Percentiles rank a stretch among this genome's conserved stretches.
Conservation (phyloP, 2,888 invertebrate species). For the Hymenopus coronatus region DNA sequence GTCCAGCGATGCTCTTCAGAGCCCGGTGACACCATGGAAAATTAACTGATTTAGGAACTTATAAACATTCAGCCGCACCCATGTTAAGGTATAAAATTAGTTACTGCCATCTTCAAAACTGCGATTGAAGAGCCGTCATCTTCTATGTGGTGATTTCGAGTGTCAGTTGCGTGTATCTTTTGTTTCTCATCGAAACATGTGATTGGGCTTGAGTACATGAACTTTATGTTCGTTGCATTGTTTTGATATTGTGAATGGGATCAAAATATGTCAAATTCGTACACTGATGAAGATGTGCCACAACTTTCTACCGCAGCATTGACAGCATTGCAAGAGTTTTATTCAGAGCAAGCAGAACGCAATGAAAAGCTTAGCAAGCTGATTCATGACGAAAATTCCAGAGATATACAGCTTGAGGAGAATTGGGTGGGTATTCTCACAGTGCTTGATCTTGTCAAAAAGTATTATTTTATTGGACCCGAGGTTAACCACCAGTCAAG, state of each 20-base stretch:
- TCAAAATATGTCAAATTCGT: neutral
- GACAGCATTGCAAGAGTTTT: conserved; percentile 73
- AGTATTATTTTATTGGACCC: too few relatives aligned
- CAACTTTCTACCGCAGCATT: conserved; percentile 68
- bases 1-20: conserved; percentile 2
- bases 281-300: conserved; percentile 59
- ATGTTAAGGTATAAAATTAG: neutral
- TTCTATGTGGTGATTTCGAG: neutral
- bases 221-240: neutral
- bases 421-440: conserved; percentile 65
- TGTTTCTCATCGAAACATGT: neutral
- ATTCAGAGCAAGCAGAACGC: conserved; percentile 64
- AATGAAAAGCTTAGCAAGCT: conserved; percentile 54
- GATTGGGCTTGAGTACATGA: neutral
- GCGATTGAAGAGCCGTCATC: neutral
- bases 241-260: neutral
- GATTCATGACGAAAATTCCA: conserved; percentile 43
- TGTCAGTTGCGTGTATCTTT: neutral
- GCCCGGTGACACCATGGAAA: conserved; percentile 14
- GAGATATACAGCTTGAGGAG: conserved; percentile 63
- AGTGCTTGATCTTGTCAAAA: too few relatives aligned
- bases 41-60: neutral
- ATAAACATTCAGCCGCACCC: conserved; percentile 13
- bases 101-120: conserved; percentile 13
- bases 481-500: too few relatives aligned